Evolutionary conservation across 2,113 vertebrate species (phyloP).

Genomic region (Chaenocephalus aceratus): DNA sequence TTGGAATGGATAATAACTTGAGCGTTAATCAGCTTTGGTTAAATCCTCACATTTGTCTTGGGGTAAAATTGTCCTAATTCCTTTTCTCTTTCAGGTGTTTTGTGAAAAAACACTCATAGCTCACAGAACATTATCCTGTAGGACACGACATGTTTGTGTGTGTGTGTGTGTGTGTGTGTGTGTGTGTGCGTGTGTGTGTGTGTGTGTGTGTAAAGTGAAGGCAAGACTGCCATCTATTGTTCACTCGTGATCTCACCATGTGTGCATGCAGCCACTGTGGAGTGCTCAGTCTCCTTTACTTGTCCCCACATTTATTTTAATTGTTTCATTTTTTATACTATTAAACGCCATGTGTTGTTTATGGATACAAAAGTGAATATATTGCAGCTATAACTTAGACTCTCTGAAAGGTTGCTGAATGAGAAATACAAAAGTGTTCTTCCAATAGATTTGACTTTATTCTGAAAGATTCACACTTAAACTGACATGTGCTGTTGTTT

Average conservation of each 20-base stretch:
- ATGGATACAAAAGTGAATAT: neutral
- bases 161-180: slow-evolving; percentile 38
- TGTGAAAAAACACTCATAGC: neutral
- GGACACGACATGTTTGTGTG: slow-evolving; percentile 3
- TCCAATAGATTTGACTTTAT: slow-evolving; percentile 2
- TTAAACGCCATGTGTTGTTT: neutral
- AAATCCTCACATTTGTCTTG: slow-evolving; percentile 11
- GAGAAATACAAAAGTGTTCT: neutral
- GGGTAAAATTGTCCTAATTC: slow-evolving; percentile 15
- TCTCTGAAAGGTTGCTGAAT: neutral
- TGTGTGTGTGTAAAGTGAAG: slow-evolving; percentile 55
- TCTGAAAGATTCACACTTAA: neutral
- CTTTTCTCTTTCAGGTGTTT: neutral
- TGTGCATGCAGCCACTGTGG: neutral
- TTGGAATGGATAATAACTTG: slow-evolving; percentile 17
- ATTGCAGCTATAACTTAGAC: neutral
- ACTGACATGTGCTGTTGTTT: neutral
- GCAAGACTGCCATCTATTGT: slow-evolving; percentile 78
- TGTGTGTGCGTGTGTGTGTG: slow-evolving; percentile 35
- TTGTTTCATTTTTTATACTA: too few relatives aligned
- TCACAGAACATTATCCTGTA: neutral
- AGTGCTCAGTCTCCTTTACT: neutral
- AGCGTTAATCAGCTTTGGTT: slow-evolving; percentile 37
- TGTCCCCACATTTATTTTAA: too few relatives aligned
- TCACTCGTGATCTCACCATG: slow-evolving; percentile 25